Evolutionary conservation across 2,888 invertebrate genomes (phyloP).

Genomic region (Drosophila aldrichi): DNA sequence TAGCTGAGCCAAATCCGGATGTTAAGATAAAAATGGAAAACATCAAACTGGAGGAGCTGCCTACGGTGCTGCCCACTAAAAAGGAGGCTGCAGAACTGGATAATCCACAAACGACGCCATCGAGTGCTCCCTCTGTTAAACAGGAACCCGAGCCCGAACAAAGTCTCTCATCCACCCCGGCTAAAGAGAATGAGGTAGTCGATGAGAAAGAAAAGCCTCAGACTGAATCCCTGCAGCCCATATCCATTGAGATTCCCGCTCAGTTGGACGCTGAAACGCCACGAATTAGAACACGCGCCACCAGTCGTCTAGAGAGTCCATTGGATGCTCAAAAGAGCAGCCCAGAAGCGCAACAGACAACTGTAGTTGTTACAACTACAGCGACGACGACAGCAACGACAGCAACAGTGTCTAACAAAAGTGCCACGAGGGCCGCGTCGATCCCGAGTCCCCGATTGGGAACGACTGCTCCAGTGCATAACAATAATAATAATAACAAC

Average conservation of each 20-base stretch:
- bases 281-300: conserved; percentile 89
- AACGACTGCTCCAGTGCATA: conserved; percentile 51
- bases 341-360: conserved; percentile 67
- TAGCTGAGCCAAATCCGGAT: conserved; percentile 35
- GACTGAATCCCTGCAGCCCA: conserved; percentile 87
- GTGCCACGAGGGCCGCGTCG: conserved; percentile 57
- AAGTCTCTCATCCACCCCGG: conserved; percentile 6
- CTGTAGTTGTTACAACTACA: conserved; percentile 8
- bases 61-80: conserved; percentile 41
- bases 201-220: conserved; percentile 41
- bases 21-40: conserved; percentile 54
- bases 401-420: conserved; percentile 49
- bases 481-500: conserved; percentile 25
- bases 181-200: conserved; percentile 27
- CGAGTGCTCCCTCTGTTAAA: conserved; percentile 19
- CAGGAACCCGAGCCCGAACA: conserved; percentile 33
- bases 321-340: conserved; percentile 85
- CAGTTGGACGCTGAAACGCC: conserved; percentile 85
- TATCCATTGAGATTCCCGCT: conserved; percentile 93
- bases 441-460: conserved; percentile 76
- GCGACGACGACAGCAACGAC: conserved; percentile 46
- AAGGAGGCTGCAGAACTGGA: conserved; percentile 33
- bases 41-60: conserved; percentile 49
- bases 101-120: background rate
- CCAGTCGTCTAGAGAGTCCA: conserved; percentile 89